A percentile compares a stretch with the other conserved stretches of the same genome.
phyloP scores from a whole-genome alignment of 2,888 invertebrate species.

The Caenorhabditis drosophilae region DNA sequence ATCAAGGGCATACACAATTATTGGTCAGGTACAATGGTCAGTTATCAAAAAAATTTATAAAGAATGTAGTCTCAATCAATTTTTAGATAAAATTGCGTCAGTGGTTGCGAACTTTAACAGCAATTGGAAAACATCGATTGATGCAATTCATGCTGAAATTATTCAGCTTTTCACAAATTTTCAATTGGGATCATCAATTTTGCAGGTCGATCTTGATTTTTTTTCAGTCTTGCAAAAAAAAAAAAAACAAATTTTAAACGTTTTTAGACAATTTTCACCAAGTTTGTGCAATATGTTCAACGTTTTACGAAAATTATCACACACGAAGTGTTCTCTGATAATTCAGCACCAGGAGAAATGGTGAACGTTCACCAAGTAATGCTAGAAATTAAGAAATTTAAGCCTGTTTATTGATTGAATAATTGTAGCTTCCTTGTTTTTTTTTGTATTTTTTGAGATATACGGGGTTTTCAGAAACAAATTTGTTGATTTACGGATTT shows the following conservation, averaged over 20 bases:
- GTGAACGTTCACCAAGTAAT: conserved; percentile 98
- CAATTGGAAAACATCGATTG: conserved; percentile 93
- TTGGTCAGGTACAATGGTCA: conserved; percentile 71
- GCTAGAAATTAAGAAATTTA: conserved; percentile 99
- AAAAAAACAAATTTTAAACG: neutral
- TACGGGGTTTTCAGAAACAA: conserved; percentile 7
- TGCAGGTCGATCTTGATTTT: conserved; percentile 76
- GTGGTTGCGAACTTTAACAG: conserved; percentile 87
- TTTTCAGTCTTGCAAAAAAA: neutral
- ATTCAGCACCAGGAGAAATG: conserved; percentile 78
- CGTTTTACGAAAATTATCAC: conserved; percentile 91
- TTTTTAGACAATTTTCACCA: conserved; percentile 82
- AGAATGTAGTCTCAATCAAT: too few relatives aligned
- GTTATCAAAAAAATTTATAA: neutral
- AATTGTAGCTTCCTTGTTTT: neutral
- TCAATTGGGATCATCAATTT: conserved; percentile 88
- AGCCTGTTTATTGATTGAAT: conserved; percentile 81
- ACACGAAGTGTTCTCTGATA: conserved; percentile 73
- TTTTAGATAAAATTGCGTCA: conserved; percentile 77
- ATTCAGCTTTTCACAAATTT: conserved; percentile 93
- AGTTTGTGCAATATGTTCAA: conserved; percentile 95
- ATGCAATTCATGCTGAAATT: conserved; percentile 91
- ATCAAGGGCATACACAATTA: conserved; percentile 76
- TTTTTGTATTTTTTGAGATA: too few relatives aligned
- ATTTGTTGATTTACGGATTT: too few relatives aligned